A percentile compares a stretch with the other conserved stretches of the same genome.
These are phyloP conservation scores for Anas platyrhynchos DNA, from an alignment of 2,113 vertebrate species.

Conservation along the genomic window DNA sequence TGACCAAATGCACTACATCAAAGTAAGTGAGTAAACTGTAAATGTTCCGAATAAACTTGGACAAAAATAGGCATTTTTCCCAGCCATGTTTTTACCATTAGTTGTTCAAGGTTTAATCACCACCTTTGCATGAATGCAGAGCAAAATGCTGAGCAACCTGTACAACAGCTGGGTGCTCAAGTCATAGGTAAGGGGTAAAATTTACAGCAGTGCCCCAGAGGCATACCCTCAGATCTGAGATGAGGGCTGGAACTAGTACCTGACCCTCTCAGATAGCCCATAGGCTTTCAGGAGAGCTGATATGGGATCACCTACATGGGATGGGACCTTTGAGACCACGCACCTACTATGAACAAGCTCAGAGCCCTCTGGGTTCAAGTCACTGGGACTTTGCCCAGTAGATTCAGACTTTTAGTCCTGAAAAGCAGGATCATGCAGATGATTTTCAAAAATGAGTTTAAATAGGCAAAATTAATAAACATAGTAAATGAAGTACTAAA, in stretches of 20 bases:
- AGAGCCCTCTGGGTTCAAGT: not conserved
- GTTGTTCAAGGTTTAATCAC: not conserved
- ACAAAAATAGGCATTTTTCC: conserved; percentile 75
- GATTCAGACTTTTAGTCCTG: not conserved
- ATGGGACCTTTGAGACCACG: not conserved
- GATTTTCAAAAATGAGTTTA: not conserved
- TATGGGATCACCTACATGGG: not conserved
- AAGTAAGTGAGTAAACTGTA: conserved; percentile 46
- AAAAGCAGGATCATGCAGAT: not conserved
- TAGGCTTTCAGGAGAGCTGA: not conserved
- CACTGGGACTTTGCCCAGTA: not conserved
- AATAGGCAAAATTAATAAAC: not conserved
- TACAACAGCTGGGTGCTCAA: not conserved
- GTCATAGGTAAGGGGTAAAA: not conserved
- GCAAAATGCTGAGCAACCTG: not conserved
- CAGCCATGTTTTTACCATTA: conserved; percentile 65
- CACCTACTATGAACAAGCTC: not conserved
- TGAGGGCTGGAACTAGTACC: not conserved
- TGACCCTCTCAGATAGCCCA: not conserved
- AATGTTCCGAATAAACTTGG: conserved; percentile 27
- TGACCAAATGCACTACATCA: conserved; percentile 57
- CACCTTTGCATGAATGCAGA: not conserved
- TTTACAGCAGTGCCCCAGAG: not conserved
- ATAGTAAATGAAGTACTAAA: not conserved
- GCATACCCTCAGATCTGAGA: not conserved